These are phyloP conservation scores for Thripadectes ignobilis DNA, from an alignment of 2,797 vertebrate genomes.

Conservation along the genomic window DNA sequence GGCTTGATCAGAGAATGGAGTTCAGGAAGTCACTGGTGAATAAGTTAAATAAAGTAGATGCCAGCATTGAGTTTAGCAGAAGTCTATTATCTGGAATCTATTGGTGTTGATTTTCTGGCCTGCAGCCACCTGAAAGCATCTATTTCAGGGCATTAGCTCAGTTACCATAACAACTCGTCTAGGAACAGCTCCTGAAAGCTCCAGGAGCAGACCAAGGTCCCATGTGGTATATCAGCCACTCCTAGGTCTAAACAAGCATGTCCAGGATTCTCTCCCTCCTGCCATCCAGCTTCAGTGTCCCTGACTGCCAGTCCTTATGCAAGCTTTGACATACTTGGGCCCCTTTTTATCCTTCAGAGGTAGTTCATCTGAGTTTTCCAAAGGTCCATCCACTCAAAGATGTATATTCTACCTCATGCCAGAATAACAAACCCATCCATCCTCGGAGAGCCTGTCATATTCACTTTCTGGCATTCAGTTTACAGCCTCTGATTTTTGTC, in stretches of 20 bases:
- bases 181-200: conserved; percentile 8
- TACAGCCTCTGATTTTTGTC: not conserved
- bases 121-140: conserved; percentile 51
- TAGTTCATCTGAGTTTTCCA: not conserved
- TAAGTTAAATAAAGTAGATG: conserved; percentile 48
- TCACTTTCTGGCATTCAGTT: not conserved
- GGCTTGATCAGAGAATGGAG: not conserved
- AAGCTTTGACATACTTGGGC: not conserved
- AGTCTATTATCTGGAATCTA: conserved; percentile 60
- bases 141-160: conserved; percentile 42
- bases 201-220: not conserved
- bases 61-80: conserved; percentile 6
- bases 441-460: not conserved
- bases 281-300: not conserved
- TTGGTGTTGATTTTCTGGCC: conserved; percentile 60
- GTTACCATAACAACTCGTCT: conserved; percentile 65
- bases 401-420: not conserved
- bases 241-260: not conserved
- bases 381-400: not conserved
- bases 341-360: not conserved
- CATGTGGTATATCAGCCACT: not conserved
- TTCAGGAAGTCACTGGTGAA: conserved; percentile 35
- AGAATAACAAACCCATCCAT: not conserved
- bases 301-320: not conserved
- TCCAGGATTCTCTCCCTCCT: not conserved